A percentile compares a stretch with the other conserved stretches of the same genome.
phyloP scores from a whole-genome alignment of 2,797 vertebrate species.

The Anguilla megastoma region DNA sequence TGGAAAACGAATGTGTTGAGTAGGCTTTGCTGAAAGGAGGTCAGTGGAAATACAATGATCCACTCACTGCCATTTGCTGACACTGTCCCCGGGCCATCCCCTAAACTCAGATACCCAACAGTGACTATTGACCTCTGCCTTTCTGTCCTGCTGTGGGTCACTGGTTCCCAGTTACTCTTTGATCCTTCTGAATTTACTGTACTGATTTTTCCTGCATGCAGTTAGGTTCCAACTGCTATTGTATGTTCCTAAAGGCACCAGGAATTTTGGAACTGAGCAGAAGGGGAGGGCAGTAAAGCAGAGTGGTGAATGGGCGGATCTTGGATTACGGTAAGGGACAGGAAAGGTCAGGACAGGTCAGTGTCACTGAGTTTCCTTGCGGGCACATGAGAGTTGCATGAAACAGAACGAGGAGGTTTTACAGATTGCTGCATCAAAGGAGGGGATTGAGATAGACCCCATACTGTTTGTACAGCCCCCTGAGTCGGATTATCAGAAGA shows the following conservation, averaged over 20 bases:
- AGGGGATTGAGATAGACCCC: background rate
- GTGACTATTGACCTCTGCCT: background rate
- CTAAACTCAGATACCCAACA: background rate
- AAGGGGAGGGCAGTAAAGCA: background rate
- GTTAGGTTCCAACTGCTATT: background rate
- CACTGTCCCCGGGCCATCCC: background rate
- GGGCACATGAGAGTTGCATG: background rate
- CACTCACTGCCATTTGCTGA: background rate
- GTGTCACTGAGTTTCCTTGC: background rate
- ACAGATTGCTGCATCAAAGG: background rate
- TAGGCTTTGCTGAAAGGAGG: background rate
- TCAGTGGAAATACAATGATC: conserved; percentile 11
- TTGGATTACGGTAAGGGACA: background rate
- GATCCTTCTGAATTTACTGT: background rate
- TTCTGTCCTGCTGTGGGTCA: background rate
- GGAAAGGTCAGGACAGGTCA: background rate
- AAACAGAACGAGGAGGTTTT: background rate
- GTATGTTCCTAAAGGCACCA: background rate
- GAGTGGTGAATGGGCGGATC: background rate
- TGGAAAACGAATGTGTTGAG: background rate
- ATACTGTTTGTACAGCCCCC: conserved; percentile 11
- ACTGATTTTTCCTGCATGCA: background rate
- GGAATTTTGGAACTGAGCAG: background rate
- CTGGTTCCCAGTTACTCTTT: background rate
- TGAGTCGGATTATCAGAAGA: conserved; percentile 12